Evolutionary conservation across 2,113 vertebrate genomes (phyloP).

Genomic region (Nasalis larvatus): DNA sequence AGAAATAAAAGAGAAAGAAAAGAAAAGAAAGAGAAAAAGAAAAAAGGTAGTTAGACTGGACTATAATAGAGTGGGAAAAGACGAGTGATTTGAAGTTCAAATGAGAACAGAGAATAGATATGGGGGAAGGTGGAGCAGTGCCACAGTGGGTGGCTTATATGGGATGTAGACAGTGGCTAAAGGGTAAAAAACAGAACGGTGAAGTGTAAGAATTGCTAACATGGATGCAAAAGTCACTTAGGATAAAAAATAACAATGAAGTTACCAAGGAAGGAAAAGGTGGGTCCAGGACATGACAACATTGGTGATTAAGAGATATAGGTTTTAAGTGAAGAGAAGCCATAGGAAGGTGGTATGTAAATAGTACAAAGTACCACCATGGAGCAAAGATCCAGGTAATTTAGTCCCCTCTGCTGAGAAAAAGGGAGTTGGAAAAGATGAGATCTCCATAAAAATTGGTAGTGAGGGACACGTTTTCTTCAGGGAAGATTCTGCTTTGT

Average conservation of each 20-base stretch:
- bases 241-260: conserved; percentile 2
- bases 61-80: not conserved
- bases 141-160: not conserved
- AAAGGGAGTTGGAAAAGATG: not conserved
- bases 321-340: not conserved
- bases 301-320: not conserved
- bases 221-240: not conserved
- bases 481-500: not conserved
- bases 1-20: too few relatives aligned
- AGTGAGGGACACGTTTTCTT: not conserved
- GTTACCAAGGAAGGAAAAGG: not conserved
- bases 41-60: not conserved
- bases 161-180: not conserved
- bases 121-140: not conserved
- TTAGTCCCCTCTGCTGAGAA: not conserved
- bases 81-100: not conserved
- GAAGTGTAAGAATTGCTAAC: not conserved
- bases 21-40: too few relatives aligned
- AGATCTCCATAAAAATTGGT: not conserved
- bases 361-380: not conserved
- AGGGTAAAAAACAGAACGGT: not conserved
- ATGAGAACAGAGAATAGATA: not conserved
- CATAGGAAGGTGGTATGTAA: not conserved
- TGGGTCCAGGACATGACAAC: not conserved
- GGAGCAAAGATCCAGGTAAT: not conserved